These are phyloP conservation scores for Lanistes nyassanus DNA, from an alignment of 1,140 invertebrate species.

Conservation along the genomic window DNA sequence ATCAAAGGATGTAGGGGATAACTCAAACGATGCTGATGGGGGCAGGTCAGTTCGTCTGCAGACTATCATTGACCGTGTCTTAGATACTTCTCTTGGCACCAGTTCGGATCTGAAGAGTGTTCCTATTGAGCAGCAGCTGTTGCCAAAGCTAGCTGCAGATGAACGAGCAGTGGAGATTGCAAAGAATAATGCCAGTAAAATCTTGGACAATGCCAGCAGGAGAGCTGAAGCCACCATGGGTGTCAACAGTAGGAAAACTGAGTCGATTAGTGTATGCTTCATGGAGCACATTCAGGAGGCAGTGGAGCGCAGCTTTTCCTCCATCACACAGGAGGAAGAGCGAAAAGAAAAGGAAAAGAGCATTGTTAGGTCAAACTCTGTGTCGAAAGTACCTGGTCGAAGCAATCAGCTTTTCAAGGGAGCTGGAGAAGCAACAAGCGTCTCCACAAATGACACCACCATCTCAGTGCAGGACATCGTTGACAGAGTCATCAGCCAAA, in stretches of 20 bases:
- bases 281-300: constrained; percentile 59
- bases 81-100: constrained; percentile 44
- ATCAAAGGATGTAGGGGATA: constrained; percentile 1
- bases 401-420: not conserved
- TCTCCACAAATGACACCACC: constrained; percentile 20
- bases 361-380: not conserved
- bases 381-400: not conserved
- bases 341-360: constrained; percentile 16
- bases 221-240: not conserved
- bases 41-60: constrained; percentile 34
- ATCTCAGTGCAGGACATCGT: constrained; percentile 46
- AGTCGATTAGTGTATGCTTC: constrained; percentile 37
- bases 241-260: constrained; percentile 9
- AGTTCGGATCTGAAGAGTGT: not conserved
- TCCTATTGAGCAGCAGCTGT: not conserved
- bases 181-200: not conserved
- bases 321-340: constrained; percentile 35
- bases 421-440: not conserved
- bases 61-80: constrained; percentile 54
- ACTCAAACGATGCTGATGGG: not conserved
- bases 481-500: constrained; percentile 39
- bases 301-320: constrained; percentile 48
- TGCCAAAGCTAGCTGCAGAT: constrained; percentile 1
- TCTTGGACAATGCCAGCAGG: not conserved
- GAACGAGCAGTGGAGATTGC: not conserved